phyloP scores from a whole-genome alignment of 2,113 vertebrate species.

The Amphiprion ocellaris region DNA sequence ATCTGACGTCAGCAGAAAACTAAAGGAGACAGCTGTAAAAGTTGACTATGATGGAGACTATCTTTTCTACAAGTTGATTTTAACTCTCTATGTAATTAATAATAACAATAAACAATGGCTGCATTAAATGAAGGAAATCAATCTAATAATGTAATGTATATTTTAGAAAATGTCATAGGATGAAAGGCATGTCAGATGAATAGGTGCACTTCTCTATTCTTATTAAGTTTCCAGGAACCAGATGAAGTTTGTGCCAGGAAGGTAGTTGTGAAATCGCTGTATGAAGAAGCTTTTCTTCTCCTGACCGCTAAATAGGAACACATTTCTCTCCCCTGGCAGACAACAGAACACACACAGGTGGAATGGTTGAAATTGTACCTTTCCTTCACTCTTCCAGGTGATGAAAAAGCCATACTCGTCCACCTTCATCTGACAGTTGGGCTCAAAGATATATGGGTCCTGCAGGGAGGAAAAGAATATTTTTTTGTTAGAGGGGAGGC shows the following conservation, averaged over 20 bases:
- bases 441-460: constrained; percentile 97
- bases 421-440: constrained; percentile 94
- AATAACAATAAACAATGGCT: not conserved
- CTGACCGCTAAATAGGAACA: not conserved
- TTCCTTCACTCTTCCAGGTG: constrained; percentile 98
- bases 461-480: constrained; percentile 69
- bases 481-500: constrained; percentile 8
- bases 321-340: not conserved
- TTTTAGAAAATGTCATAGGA: not conserved
- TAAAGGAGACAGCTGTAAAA: not conserved
- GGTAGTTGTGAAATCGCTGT: not conserved
- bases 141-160: not conserved
- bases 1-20: not conserved
- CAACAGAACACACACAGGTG: not conserved
- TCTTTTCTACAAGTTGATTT: not conserved
- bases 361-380: constrained; percentile 83
- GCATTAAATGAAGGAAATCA: not conserved
- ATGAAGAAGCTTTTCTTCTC: not conserved
- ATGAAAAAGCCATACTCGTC: constrained; percentile 98
- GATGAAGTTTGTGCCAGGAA: not conserved
- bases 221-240: not conserved
- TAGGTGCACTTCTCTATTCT: not conserved
- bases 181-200: not conserved
- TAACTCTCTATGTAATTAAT: not conserved
- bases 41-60: not conserved